Evolutionary conservation across 2,888 invertebrate species (phyloP).

Genomic region (Halictus quadricinctus): DNA sequence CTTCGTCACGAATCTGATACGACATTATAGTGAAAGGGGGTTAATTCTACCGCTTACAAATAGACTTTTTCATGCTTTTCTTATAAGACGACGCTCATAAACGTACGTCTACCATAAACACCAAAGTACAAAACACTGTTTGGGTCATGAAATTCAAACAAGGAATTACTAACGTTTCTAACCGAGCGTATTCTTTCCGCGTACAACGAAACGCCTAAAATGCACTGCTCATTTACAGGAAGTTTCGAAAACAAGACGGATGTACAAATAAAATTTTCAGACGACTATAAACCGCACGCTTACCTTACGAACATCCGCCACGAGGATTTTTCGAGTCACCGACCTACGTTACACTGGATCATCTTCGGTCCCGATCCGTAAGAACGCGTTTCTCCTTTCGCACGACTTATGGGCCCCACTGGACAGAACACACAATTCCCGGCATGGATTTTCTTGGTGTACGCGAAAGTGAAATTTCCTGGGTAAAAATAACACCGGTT

Average conservation of each 20-base stretch:
- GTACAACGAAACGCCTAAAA: background rate
- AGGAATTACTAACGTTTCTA: background rate
- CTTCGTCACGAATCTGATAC: background rate
- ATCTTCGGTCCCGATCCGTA: constrained; percentile 37
- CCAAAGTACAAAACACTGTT: background rate
- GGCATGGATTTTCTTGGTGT: constrained; percentile 1
- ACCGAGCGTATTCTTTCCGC: background rate
- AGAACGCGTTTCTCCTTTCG: constrained; percentile 33
- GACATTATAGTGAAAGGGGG: background rate
- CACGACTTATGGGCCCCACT: constrained; percentile 18
- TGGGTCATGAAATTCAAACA: background rate
- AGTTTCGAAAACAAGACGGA: background rate
- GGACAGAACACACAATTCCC: constrained; percentile 14
- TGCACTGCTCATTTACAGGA: background rate
- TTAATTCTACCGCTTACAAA: background rate
- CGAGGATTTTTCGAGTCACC: constrained; percentile 43
- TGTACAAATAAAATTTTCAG: background rate
- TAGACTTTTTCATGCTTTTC: background rate
- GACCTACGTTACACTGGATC: constrained; percentile 44
- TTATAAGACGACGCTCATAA: background rate
- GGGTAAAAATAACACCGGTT: constrained; percentile 35
- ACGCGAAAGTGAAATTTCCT: constrained; percentile 28
- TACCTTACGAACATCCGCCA: constrained; percentile 42
- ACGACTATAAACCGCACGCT: background rate
- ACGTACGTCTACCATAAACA: background rate